Evolutionary conservation across 2,113 vertebrate genomes (phyloP).

Genomic region (Scolopax mira): DNA sequence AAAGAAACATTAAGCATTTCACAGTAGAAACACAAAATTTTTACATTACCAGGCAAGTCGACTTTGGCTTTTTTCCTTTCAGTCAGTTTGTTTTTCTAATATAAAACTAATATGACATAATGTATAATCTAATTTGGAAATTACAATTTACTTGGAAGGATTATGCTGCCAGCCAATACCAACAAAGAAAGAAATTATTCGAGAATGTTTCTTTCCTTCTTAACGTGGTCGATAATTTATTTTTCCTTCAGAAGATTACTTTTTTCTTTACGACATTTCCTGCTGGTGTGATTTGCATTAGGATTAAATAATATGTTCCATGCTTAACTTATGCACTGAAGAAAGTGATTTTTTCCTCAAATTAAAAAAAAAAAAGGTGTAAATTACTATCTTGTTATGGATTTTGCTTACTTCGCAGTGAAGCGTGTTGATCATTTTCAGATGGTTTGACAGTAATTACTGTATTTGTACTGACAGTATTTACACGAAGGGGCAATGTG

Average conservation of each 20-base stretch:
- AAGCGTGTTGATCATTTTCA: constrained; percentile 62
- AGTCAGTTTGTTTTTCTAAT: constrained; percentile 78
- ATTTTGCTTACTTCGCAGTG: background rate
- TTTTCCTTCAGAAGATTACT: constrained; percentile 78
- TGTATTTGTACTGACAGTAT: constrained; percentile 53
- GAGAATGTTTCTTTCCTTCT: constrained; percentile 74
- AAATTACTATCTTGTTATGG: constrained; percentile 66
- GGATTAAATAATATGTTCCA: constrained; percentile 78
- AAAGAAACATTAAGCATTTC: constrained; percentile 45
- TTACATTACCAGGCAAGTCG: constrained; percentile 54
- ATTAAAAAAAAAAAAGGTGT: constrained; percentile 54
- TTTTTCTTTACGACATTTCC: constrained; percentile 76
- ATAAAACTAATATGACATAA: constrained; percentile 81
- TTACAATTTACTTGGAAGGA: constrained; percentile 79
- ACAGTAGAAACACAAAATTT: constrained; percentile 59
- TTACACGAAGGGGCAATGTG: constrained; percentile 31
- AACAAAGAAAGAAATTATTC: constrained; percentile 75
- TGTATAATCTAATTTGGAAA: constrained; percentile 81
- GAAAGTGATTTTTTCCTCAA: constrained; percentile 61
- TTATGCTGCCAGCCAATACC: constrained; percentile 75
- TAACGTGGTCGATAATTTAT: constrained; percentile 76
- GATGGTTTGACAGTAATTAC: constrained; percentile 42
- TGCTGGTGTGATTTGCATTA: constrained; percentile 76
- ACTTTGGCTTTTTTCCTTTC: constrained; percentile 72
- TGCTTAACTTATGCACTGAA: constrained; percentile 51